phyloP scores from a whole-genome alignment of 2,797 vertebrate species.

The Petrocephalus sullivani region DNA sequence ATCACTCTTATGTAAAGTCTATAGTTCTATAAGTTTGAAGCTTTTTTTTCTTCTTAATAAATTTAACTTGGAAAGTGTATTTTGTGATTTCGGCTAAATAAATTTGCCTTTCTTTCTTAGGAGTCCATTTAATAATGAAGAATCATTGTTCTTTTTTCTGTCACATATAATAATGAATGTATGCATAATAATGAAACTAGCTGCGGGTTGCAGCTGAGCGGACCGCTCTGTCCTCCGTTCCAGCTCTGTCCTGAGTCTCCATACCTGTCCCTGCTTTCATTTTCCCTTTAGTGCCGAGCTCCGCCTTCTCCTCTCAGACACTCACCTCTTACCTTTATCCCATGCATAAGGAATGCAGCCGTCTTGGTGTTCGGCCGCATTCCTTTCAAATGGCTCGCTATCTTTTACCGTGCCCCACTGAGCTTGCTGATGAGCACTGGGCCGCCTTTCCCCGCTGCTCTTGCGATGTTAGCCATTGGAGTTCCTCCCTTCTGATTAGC shows the following conservation, averaged over 20 bases:
- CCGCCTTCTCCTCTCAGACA: background rate
- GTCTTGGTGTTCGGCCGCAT: background rate
- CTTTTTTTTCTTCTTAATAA: conserved; percentile 50
- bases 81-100: conserved; percentile 21
- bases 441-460: background rate
- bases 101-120: background rate
- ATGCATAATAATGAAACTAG: background rate
- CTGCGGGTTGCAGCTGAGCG: background rate
- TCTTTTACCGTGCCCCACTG: background rate
- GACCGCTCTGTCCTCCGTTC: background rate
- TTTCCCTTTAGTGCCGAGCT: background rate
- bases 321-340: background rate
- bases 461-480: background rate
- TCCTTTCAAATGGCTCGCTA: background rate
- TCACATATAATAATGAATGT: background rate
- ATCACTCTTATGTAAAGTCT: conserved; percentile 62
- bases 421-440: background rate
- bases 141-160: background rate
- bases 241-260: too few species aligned
- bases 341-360: background rate
- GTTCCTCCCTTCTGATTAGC: background rate
- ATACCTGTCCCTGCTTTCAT: background rate
- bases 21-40: conserved; percentile 54
- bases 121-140: background rate
- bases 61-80: conserved; percentile 52